Conservation (phyloP, 2,888 invertebrate genomes). For the Calephelis perditalis region DNA sequence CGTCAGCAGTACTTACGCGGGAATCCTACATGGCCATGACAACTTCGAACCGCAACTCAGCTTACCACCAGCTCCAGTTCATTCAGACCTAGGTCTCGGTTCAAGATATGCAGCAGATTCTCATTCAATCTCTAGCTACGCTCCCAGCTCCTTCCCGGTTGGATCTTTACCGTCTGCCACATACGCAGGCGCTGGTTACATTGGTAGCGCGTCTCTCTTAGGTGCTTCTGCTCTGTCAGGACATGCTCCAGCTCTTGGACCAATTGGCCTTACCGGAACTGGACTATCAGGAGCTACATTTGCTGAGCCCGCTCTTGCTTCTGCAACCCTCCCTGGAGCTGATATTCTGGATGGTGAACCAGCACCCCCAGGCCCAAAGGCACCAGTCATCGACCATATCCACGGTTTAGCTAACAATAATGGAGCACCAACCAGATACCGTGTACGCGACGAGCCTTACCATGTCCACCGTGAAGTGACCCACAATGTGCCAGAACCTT, state of each 20-base stretch:
- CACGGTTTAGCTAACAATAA: slow-evolving; percentile 60
- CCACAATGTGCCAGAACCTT: slow-evolving; percentile 76
- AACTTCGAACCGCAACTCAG: slow-evolving; percentile 31
- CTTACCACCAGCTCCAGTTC: slow-evolving; percentile 20
- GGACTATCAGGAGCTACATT: slow-evolving; percentile 22
- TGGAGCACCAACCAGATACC: slow-evolving; percentile 62
- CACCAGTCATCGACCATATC: slow-evolving; percentile 62
- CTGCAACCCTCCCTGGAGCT: slow-evolving; percentile 21
- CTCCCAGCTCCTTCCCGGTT: slow-evolving; percentile 62
- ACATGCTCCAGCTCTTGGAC: slow-evolving; percentile 1
- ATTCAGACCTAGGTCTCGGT: slow-evolving; percentile 25
- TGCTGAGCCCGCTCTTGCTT: slow-evolving; percentile 21
- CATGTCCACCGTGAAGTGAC: slow-evolving; percentile 65
- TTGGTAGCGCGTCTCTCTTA: slow-evolving; percentile 25
- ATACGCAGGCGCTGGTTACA: slow-evolving; percentile 43
- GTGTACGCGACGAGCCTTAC: slow-evolving; percentile 59
- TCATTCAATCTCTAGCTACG: slow-evolving; percentile 48
- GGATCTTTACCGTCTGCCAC: slow-evolving; percentile 65
- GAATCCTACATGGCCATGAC: slow-evolving; percentile 48
- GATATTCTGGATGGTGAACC: slow-evolving; percentile 37
- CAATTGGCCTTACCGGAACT: slow-evolving; percentile 8
- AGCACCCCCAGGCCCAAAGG: slow-evolving; percentile 50
- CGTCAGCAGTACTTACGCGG: slow-evolving; percentile 58
- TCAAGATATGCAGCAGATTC: slow-evolving; percentile 29
- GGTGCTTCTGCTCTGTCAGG: slow-evolving; percentile 18